A percentile compares a stretch with the other conserved stretches of the same genome.
Conservation (phyloP, 64 coral and sea anemone species). For the Actinia equina region DNA sequence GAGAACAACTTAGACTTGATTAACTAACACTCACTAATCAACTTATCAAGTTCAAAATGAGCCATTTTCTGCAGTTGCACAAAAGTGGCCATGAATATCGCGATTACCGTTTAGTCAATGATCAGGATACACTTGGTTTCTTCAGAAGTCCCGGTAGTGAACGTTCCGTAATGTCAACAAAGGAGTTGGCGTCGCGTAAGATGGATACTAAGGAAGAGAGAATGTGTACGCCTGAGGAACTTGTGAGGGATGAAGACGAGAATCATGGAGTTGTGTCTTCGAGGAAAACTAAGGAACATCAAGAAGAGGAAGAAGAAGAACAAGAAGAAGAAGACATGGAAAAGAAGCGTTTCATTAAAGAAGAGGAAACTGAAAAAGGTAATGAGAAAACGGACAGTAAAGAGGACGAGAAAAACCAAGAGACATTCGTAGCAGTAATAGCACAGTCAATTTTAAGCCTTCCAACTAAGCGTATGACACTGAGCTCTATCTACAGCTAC, state of each 20-base stretch:
- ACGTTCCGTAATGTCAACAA: neutral
- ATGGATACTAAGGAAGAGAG: neutral
- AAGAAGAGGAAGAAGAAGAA: neutral
- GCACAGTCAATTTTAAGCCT: constrained; percentile 71
- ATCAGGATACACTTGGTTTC: neutral
- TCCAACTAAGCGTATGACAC: constrained; percentile 70
- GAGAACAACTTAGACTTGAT: constrained; percentile 3
- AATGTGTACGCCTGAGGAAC: neutral
- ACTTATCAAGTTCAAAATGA: constrained; percentile 2
- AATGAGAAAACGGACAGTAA: constrained; percentile 20
- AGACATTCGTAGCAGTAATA: constrained; percentile 79
- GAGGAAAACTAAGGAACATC: neutral
- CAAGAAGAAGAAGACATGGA: neutral
- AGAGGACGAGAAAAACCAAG: constrained; percentile 34
- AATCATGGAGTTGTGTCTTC: neutral
- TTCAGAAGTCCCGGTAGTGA: neutral
- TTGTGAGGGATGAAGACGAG: constrained; percentile 4
- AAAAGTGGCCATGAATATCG: constrained; percentile 1
- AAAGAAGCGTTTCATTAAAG: neutral
- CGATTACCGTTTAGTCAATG: neutral
- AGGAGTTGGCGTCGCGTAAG: too few species aligned
- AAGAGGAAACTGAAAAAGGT: constrained; percentile 27
- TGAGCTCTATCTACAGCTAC: constrained; percentile 71
- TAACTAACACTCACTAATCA: constrained; percentile 10
- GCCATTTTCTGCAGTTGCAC: constrained; percentile 13